These are phyloP conservation scores for Nycticryphes semicollaris DNA, from an alignment of 2,113 vertebrate species.

Conservation along the genomic window DNA sequence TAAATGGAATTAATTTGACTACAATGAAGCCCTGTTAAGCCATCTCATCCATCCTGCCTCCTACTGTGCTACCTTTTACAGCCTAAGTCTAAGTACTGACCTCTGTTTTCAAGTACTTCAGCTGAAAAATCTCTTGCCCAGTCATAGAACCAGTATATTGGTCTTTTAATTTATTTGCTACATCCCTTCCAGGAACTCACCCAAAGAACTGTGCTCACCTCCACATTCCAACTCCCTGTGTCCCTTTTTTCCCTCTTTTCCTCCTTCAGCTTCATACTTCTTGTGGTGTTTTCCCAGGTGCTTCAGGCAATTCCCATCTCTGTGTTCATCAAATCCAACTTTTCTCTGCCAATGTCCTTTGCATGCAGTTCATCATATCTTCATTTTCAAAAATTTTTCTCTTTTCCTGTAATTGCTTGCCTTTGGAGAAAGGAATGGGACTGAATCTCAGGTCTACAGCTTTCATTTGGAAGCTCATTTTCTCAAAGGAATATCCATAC, in stretches of 20 bases:
- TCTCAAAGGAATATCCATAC: background rate
- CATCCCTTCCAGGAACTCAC: background rate
- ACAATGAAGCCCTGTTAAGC: constrained; percentile 10
- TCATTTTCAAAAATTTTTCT: background rate
- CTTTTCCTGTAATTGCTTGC: background rate
- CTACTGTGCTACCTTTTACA: background rate
- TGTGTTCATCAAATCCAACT: background rate
- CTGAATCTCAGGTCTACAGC: background rate
- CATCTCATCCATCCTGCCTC: constrained; percentile 13
- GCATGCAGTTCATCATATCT: background rate
- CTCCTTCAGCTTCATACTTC: background rate
- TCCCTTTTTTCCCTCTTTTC: background rate
- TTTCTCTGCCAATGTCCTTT: background rate
- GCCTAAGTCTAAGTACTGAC: background rate
- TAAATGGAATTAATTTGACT: constrained; percentile 50
- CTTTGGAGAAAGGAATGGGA: background rate
- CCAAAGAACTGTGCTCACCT: background rate
- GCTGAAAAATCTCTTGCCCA: background rate
- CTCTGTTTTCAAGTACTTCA: background rate
- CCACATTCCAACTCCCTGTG: background rate
- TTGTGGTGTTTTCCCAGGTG: background rate
- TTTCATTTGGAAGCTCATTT: background rate
- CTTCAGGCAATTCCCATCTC: background rate
- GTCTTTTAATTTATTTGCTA: background rate
- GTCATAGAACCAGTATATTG: background rate